Conservation (phyloP, 2,797 vertebrate genomes). For the Malacoraja senta region DNA sequence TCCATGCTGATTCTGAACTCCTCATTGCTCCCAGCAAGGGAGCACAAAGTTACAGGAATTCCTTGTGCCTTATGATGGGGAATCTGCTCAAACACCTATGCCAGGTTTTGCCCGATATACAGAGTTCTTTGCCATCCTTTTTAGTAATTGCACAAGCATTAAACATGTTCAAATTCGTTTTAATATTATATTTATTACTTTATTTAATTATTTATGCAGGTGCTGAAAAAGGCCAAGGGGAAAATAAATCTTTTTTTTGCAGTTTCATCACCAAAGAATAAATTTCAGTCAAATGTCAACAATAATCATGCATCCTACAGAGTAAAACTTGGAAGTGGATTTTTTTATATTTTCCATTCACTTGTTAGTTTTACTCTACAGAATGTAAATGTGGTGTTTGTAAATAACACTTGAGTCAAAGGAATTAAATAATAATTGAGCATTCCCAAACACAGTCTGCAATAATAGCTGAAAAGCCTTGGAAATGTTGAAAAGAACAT, state of each 20-base stretch:
- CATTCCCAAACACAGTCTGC: background rate
- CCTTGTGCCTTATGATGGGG: too few species aligned
- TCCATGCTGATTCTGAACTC: too few species aligned
- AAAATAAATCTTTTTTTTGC: constrained; percentile 23
- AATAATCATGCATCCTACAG: background rate
- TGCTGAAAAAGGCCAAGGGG: constrained; percentile 9
- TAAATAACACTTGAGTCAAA: background rate
- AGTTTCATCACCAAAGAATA: constrained; percentile 2
- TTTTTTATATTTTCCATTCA: background rate
- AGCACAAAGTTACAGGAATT: too few species aligned
- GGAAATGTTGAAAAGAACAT: background rate
- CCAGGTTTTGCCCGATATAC: too few species aligned
- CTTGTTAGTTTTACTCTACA: background rate
- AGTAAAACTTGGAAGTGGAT: background rate
- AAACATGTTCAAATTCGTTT: background rate
- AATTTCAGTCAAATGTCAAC: constrained; percentile 24
- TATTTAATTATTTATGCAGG: background rate
- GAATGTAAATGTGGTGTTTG: background rate
- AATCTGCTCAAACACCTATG: too few species aligned
- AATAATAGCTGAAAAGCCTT: background rate
- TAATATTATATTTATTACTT: background rate
- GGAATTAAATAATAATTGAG: background rate
- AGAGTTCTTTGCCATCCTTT: background rate
- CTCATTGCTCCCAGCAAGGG: too few species aligned
- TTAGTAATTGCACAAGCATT: background rate